Conservation (phyloP, 2,888 invertebrate species). For the Tetranychus piercei region DNA sequence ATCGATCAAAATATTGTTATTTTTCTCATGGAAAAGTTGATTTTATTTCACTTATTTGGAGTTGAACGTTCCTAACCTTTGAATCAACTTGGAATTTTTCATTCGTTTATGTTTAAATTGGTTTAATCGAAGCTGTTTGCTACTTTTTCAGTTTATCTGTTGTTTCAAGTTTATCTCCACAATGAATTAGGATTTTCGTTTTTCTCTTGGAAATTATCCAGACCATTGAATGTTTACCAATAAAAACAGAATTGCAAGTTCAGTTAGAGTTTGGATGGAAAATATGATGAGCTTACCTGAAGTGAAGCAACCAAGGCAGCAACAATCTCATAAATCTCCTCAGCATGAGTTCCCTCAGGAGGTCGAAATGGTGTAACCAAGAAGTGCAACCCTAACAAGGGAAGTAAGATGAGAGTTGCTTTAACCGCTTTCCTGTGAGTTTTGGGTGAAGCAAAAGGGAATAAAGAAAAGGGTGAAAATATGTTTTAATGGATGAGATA, state of each 20-base stretch:
- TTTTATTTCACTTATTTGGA: too few relatives aligned
- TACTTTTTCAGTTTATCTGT: too few relatives aligned
- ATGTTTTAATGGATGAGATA: too few relatives aligned
- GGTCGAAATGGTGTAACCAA: slow-evolving; percentile 70
- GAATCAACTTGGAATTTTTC: too few relatives aligned
- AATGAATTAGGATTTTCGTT: slow-evolving; percentile 1
- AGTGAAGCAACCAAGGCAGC: slow-evolving; percentile 71
- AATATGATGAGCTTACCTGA: slow-evolving; percentile 40
- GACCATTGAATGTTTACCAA: too few relatives aligned
- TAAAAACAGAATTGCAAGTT: not conserved
- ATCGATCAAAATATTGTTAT: too few relatives aligned
- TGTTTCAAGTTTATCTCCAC: not conserved
- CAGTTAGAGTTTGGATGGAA: not conserved
- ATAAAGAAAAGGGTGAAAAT: too few relatives aligned
- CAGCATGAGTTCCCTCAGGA: slow-evolving; percentile 37
- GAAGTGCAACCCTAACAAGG: slow-evolving; percentile 74
- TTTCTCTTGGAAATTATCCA: not conserved
- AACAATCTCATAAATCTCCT: slow-evolving; percentile 52
- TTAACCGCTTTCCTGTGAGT: slow-evolving; percentile 41
- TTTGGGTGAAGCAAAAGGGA: not conserved
- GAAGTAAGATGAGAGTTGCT: slow-evolving; percentile 72
- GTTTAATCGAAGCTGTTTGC: too few relatives aligned
- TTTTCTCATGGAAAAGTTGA: too few relatives aligned
- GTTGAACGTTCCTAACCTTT: too few relatives aligned
- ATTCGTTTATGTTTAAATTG: too few relatives aligned